Evolutionary conservation across 2,888 invertebrate species (phyloP), one percentile per base, ranked within the genome.

Genomic region (Watsonalla binaria): DNA sequence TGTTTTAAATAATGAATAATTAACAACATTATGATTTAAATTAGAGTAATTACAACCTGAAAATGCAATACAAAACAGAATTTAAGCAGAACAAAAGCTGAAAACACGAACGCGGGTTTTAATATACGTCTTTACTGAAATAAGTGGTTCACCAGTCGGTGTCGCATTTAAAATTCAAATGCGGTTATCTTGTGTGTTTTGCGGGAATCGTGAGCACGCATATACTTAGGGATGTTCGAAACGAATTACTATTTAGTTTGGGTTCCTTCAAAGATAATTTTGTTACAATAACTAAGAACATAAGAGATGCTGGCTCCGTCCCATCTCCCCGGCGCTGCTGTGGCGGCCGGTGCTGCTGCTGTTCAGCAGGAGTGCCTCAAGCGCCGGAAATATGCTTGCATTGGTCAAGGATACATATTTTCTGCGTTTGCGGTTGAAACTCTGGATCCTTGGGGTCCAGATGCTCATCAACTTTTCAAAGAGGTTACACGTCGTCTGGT

Each of bases 91-190:
- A 37, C 37, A 37, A 37, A 37, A 37, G 37, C 37, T 6, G 42
- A 42, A 42, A 42, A 42, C 11, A 42, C 42, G 42, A 35, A 39
- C 49, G n/a, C 6, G 6, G 11, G 46, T 9, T 52, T 6, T 57
- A 15, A 55, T 56, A 60, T 35, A 59, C 53, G 57, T 62, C 57
- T 56, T 54, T 8, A 49, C 42, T 46, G 52, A 57, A 55, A 58
- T 51, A 51, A 60, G 46, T 56, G 56, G 53, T 61, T 59, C 46
- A 46, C 61, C 53, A 62, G 58, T 55, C 57, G 58, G 55, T 59
- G 56, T 61, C 56, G 58, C 58, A 72, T 70, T 70, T 72, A 65
- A 72, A 72, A 58, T 69, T 70, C 69, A 70, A 56, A 70, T 70
- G 60, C 51, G 63, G 59, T 59, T 63, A 62, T 60, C 66, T 63